Evolutionary conservation across 2,113 vertebrate species (phyloP), one percentile per base, ranked within the genome.

Genomic region (Ploceus nigricollis): DNA sequence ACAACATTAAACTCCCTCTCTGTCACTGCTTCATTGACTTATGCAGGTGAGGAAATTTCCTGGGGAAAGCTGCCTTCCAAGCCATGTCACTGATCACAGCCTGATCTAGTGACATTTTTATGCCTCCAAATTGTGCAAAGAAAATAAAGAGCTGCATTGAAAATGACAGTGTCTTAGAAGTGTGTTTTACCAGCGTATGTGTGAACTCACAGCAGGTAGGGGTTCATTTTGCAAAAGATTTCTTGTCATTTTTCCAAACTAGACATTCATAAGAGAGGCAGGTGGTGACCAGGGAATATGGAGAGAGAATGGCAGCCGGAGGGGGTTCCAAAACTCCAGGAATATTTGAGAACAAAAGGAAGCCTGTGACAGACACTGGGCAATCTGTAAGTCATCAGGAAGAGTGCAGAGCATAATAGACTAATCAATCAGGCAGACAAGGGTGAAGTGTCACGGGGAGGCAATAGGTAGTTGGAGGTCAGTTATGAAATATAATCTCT

Each of bases 371-470:
- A 94, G 87, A 77, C 10, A 86, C 61, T 5, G 0, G 82, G 94
- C 94, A 87, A 93, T 94, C 87, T 89, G 76, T 60, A 93, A 90
- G 82, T 69, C 87, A 91, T 93, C 90, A 56, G 79, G 86, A 90
- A 82, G 83, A 90, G 40, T 13, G 51, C 87, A 91, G 78, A 73
- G 53, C 37, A 45, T 93, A 93, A 93, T 39, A 87, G 93, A 77
- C 79, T 90, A 89, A 96, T 97, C 95, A 91, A 92, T 96, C 96
- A 97, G 78, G 63, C 12, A 95, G 96, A 93, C 83, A 91, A 82
- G 95, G 94, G 90, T 95, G 91, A 92, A 78, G 92, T 83, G 80
- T 92, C 92, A 87, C 2, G 0, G 84, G 65, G 78, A 97, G 84
- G 70, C 83, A 80, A 69, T 39, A 84, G 87, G 90, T 90, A 88